Base-by-base conservation (phyloP, 2,113 vertebrate genomes). In the Nipponia nippon region DNA sequence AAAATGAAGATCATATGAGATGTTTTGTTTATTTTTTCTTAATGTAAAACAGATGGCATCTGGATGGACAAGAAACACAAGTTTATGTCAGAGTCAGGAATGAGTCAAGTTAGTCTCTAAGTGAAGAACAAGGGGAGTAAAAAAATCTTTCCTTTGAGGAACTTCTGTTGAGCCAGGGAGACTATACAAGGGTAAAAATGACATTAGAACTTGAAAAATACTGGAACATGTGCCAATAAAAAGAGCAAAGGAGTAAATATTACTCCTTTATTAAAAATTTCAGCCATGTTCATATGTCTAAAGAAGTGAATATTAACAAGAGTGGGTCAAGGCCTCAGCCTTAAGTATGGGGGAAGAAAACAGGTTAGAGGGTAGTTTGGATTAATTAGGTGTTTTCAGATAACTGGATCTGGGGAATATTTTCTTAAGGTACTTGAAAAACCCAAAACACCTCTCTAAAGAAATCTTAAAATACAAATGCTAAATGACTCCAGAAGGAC, bases 271-370 rank as follows among this genome's bases (percentile, higher is more conserved):
- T 46, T 53, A 87, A 27, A 61, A 47, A 82, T 71, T 79, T 78
- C 55, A 62, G 20, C 18, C 1, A 3, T 53, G 13, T 30, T 34
- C 3, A 16, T 13, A 4, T 34, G 10, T 13, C 8, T 66, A 15
- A 38, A 87, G 44, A 76, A 56, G 26, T 40, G 16, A 69, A 17
- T 56, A 23, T 65, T 71, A 52, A n/a, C 3, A 69, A 55, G 26
- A 52, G 7, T 2, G 3, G 12, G 5, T 66, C 75, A 85, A 76
- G n/a, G 14, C 4, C 49, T 83, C 21, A 65, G 13, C 13, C 30
- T 6, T 0, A 80, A 40, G 5, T 69, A 19, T 13, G 17, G 2
- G 5, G 22, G 13, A 4, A 47, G 36, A 77, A 56, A 7, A 5
- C 10, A 15, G 7, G 9, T 76, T 59, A 65, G 36, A 73, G 5